These are phyloP conservation scores for Vireo altiloquus DNA, from an alignment of 2,113 vertebrate genomes.

Conservation along the genomic window DNA sequence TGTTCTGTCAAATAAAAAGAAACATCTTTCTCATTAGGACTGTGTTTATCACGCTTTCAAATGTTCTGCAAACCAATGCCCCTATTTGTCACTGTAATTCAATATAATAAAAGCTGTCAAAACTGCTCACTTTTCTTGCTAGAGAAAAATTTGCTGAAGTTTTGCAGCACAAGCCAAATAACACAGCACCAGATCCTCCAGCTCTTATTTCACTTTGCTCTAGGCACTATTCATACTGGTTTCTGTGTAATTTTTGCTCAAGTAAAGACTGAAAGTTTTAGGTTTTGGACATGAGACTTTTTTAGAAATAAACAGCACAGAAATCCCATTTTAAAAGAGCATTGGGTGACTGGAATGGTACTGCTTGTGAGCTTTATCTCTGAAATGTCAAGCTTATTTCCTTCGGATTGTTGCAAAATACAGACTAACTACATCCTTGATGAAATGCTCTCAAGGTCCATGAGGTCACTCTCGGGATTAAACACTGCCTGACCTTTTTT, in stretches of 20 bases:
- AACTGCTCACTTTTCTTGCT: constrained; percentile 3
- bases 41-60: constrained; percentile 53
- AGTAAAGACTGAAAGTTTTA: constrained; percentile 14
- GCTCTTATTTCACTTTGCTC: constrained; percentile 29
- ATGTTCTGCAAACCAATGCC: constrained; percentile 55
- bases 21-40: constrained; percentile 27
- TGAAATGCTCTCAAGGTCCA: constrained; percentile 18
- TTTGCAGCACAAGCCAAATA: constrained; percentile 13
- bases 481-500: neutral
- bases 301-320: constrained; percentile 13
- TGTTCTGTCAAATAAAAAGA: constrained; percentile 12
- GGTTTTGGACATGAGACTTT: constrained; percentile 10
- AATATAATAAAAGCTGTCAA: constrained; percentile 62
- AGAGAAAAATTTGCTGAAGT: neutral
- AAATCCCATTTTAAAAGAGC: constrained; percentile 3
- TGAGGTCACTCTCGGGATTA: constrained; percentile 24
- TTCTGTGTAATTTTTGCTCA: neutral
- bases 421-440: constrained; percentile 11
- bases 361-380: constrained; percentile 13
- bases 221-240: neutral
- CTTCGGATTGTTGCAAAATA: constrained; percentile 37
- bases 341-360: neutral
- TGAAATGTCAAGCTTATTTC: constrained; percentile 37
- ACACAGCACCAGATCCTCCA: constrained; percentile 34
- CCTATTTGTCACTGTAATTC: constrained; percentile 64